Evolutionary conservation across 1,140 invertebrate species (phyloP), one percentile per base, ranked within the genome.

Genomic region (Tigriopus japonicus): DNA sequence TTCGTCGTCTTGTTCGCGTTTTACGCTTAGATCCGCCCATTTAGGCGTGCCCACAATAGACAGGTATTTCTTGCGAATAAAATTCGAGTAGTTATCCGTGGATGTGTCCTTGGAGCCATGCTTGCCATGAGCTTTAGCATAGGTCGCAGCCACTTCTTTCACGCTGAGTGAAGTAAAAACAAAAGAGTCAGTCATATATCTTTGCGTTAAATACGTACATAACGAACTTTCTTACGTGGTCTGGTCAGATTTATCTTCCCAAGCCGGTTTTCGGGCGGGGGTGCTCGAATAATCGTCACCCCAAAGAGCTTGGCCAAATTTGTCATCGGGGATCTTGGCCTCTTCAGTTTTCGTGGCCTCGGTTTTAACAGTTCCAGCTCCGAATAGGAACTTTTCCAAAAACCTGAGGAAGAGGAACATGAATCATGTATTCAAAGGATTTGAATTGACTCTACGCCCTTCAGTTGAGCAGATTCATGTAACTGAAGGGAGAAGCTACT

Each of bases 21-120:
- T 70, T 64, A 70, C 72, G 58, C 74, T 66, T 15, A 85, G 64
- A 56, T 78, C 70, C 7, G 84, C 84, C 84, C 85, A 87, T 67
- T 78, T 79, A 10, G 85, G 84, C 65, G 78, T 81, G 0, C 81
- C 81, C 41, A 81, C 71, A 45, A 82, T 71, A 24, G 74, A 71
- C 63, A 74, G 73, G 68, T 81, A 85, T 65, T 83, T 85, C 21
- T 81, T 76, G 66, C 81, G 74, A 2, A 86, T 71, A 63, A 79
- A 74, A 60, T 80, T 72, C 56, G 75, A 74, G 66, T 84, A 85
- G 2, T 74, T 68, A 23, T 74, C 73, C 60, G 71, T 71, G 17
- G 73, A 43, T 1, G 28, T 42, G n/a, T 24, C n/a, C 7, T 43
- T 49, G 9, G 55, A 14, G n/a, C 12, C 40, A 10, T 56, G 40